Base-by-base conservation (phyloP, 2,888 invertebrate species). In the Mesorhabditis sp. region DNA sequence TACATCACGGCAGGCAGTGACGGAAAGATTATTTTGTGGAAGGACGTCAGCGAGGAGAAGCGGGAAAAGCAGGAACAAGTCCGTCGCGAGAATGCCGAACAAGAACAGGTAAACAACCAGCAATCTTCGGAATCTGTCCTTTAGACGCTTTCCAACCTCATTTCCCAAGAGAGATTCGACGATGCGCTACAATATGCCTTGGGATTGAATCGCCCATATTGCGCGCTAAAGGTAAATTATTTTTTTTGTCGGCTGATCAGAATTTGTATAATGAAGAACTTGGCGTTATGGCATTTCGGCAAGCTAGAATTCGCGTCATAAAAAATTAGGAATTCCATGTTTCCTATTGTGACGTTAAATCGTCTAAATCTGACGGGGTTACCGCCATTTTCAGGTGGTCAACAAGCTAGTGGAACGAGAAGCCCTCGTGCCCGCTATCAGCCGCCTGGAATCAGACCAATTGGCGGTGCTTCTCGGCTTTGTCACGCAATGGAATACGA, bases 401-500 rank as follows among this genome's bases (percentile, higher is more conserved):
- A 76, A 73, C 63, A 71, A 73, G 43, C 70, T 84, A 45, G 72
- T 78, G 15, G 75, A 75, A 5, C 69, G 66, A 6, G 74, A 74
- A 4, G 70, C 73, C 65, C 69, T 76, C 5, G 65, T n/a, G 15
- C 63, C 70, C 43, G 76, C 72, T 4, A 66, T 80, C 10, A 6
- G 41, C 4, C 62, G 68, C 4, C 69, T 84, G 15, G 78, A 79
- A 45, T 58, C 62, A 4, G 70, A 72, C 10, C 80, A 84, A 70
- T 65, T 77, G 13, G 73, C 76, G 43, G 72, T 74, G 10, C 74
- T 84, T 13, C 72, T 84, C 41, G 79, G 82, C 43, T 84, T 80
- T 70, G 71, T 78, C 0, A 74, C 80, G 4, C 79, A 81, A 70
- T 84, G 84, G 84, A 84, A 84, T 71, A 84, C 84, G 4, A 84